Evolutionary conservation across 1,140 invertebrate genomes (phyloP).

Genomic region (Aphelenchoides avenae): DNA sequence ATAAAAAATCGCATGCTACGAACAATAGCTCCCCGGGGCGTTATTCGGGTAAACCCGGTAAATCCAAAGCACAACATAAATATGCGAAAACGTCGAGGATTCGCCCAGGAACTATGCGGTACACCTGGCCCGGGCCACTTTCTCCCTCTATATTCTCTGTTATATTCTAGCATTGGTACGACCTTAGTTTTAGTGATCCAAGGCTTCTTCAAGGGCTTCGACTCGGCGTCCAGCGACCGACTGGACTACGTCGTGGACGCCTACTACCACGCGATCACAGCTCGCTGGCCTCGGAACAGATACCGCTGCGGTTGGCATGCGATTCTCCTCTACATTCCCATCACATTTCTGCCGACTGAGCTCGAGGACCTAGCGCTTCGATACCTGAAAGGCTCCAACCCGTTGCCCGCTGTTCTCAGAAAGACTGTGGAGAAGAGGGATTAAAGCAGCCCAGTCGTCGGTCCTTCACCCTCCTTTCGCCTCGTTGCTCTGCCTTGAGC

Average conservation of each 20-base stretch:
- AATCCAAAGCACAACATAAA: no score
- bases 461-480: no score
- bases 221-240: slow-evolving; percentile 6
- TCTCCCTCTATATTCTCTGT: not conserved
- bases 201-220: no score
- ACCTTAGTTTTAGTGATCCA: no score
- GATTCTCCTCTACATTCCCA: slow-evolving; percentile 47
- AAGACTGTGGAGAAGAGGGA: no score
- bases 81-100: no score
- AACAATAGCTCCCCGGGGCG: no score
- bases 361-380: slow-evolving; percentile 15
- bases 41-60: no score
- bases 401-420: slow-evolving; percentile 2
- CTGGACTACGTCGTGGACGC: slow-evolving; percentile 50
- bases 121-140: slow-evolving; percentile 24
- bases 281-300: slow-evolving; percentile 43
- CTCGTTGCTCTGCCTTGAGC: no score
- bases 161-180: not conserved
- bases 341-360: slow-evolving; percentile 35
- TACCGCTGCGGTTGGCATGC: slow-evolving; percentile 56
- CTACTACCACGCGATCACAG: slow-evolving; percentile 55
- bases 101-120: no score
- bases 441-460: no score
- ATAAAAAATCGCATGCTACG: no score
- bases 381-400: not conserved